Base-by-base conservation (phyloP, 2,113 vertebrate genomes). In the Spea multiplicata region DNA sequence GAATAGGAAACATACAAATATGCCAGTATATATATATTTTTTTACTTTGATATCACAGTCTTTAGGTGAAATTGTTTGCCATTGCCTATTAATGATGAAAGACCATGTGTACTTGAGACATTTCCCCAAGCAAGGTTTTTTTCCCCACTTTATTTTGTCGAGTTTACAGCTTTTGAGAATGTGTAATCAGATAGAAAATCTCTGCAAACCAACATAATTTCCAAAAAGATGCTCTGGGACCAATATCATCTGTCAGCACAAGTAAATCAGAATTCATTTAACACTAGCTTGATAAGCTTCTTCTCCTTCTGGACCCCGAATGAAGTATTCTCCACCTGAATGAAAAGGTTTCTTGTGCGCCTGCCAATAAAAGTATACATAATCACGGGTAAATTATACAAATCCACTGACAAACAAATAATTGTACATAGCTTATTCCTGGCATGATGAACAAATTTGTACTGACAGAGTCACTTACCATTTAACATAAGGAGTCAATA, bases 171-270 rank as follows among this genome's bases (percentile, higher is more conserved):
- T 72, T 4, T 13, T 57, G 70, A 44, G 1, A 55, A 72, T 8
- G 9, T 55, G 45, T 55, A 13, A 72, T 57, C 8, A 53, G 52
- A 50, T 71, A 53, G 7, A 71, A 69, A 71, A 53, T 53, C 52
- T 71, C 14, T 59, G 4, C 44, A 16, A 61, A 61, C 30, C 44
- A 8, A 57, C 30, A 73, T 6, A 57, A 71, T 5, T 55, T 72
- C 14, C 55, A 59, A 62, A 30, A 30, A 48, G 44, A 10, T 72
- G 57, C 45, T 62, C 14, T 48, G 10, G 16, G 68, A 71, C 16
- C 5, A 45, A 44, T 1, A 55, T 44, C 6, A 74, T 74, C 14
- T 65, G 47, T 30, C 45, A 64, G n/a, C 50, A 30, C n/a, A 74
- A 48, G 59, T 50, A 65, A 74, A 49, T 64, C 3, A 44, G 50